phyloP scores from a whole-genome alignment of 2,113 vertebrate genomes.

The Odontophorus gujanensis region DNA sequence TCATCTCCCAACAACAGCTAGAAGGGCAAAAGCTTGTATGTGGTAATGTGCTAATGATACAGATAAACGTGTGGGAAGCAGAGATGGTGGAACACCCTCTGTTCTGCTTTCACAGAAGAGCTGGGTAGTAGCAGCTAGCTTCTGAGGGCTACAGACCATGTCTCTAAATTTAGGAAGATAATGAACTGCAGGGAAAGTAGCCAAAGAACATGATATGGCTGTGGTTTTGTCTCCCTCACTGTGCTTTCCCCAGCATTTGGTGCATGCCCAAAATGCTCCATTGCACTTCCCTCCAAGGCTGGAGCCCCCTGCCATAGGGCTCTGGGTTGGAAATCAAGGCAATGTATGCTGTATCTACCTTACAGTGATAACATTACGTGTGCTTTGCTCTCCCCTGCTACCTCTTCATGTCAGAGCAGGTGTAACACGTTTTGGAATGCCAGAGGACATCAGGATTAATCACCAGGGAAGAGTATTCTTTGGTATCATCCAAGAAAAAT shows the following conservation, averaged over 20 bases:
- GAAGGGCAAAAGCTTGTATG: not conserved
- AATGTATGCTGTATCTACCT: rapidly evolving
- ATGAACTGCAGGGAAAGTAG: not conserved
- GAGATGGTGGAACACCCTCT: not conserved
- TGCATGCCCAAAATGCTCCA: not conserved
- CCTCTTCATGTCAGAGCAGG: not conserved
- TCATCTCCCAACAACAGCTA: not conserved
- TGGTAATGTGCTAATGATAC: not conserved
- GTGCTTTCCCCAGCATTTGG: not conserved
- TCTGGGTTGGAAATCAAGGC: not conserved
- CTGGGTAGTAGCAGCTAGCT: not conserved
- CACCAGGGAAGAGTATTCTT: not conserved
- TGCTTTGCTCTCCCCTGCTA: not conserved
- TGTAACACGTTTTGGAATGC: not conserved
- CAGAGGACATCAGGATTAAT: not conserved
- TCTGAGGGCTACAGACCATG: not conserved
- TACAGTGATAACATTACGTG: not conserved
- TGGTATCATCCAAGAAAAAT: not conserved
- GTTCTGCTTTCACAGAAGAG: not conserved
- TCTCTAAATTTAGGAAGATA: not conserved
- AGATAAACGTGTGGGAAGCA: not conserved
- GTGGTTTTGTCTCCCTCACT: not conserved
- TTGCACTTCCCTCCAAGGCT: not conserved
- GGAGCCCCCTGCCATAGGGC: not conserved
- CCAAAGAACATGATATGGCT: not conserved